Evolutionary conservation across 2,888 invertebrate species (phyloP).

Genomic region (Stegophylla sp.): DNA sequence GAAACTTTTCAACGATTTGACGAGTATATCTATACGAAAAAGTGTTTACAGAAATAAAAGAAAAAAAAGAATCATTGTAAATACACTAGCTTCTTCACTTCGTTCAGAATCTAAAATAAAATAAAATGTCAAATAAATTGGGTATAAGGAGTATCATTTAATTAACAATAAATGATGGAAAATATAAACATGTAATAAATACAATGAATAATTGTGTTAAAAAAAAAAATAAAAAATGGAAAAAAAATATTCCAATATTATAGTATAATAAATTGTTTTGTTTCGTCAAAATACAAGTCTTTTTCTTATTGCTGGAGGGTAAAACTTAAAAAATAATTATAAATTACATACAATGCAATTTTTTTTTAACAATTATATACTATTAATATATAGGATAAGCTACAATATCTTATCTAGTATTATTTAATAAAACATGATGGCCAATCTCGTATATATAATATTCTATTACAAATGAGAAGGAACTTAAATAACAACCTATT

Average conservation of each 20-base stretch:
- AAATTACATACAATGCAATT: not conserved
- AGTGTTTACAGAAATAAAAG: too few relatives aligned
- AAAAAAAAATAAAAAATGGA: slow-evolving; percentile 26
- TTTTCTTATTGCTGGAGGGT: slow-evolving; percentile 31
- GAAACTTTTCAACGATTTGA: too few relatives aligned
- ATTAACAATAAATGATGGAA: not conserved
- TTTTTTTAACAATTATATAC: slow-evolving; percentile 9
- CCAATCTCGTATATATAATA: too few relatives aligned
- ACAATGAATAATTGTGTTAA: not conserved
- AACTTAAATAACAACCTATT: too few relatives aligned
- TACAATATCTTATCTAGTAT: too few relatives aligned
- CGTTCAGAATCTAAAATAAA: too few relatives aligned
- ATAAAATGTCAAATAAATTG: too few relatives aligned
- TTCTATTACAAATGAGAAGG: too few relatives aligned
- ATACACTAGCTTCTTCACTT: too few relatives aligned
- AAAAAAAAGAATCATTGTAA: too few relatives aligned
- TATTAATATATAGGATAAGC: not conserved
- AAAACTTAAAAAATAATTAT: slow-evolving; percentile 9
- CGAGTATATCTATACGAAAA: too few relatives aligned
- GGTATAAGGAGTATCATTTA: not conserved
- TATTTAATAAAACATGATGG: too few relatives aligned
- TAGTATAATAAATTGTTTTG: not conserved
- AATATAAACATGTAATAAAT: not conserved
- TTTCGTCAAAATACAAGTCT: slow-evolving; percentile 31
- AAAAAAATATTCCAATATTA: slow-evolving; percentile 2